Evolutionary conservation across 2,113 vertebrate genomes (phyloP), one percentile per base, ranked within the genome.

Genomic region (Steatornis caripensis): DNA sequence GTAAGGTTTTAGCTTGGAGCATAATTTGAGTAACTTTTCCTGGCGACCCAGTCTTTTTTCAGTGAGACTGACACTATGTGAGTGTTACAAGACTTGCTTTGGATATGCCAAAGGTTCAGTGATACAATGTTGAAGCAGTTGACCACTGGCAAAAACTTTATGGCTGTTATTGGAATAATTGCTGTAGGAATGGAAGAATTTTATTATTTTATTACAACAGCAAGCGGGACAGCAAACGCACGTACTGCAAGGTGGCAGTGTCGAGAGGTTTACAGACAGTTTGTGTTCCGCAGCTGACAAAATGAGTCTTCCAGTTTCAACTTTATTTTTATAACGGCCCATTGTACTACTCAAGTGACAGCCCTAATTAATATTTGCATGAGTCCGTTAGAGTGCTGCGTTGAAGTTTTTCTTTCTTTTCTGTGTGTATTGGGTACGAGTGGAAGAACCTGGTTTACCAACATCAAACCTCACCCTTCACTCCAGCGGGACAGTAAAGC

Each of bases 101-200:
- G 64, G 8, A 5, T 5, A 2, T 5, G 51, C 39, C 72, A 3
- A 0, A 11, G 36, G 2, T 7, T 43, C 39, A 1, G 20, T 3
- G 3, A 2, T 58, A 4, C 0, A 1, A 1, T 1, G 0, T 17
- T 36, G 19, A 10, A 43, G 1, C 30, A 10, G 0, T 1, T 66
- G 23, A 5, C 17, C 18, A 0, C 29, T 18, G 10, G 2, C 14
- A 15, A 11, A 23, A 23, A 6, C 29, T 0, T 5, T 4, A 0
- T 15, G 14, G 16, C 22, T 39, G 0, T 39, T 24, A 1, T 0
- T 61, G 8, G 12, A 9, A 62, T 22, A 10, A 27, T n/a, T 49
- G 6, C 10, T 10, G 1, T 8, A 12, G 43, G 23, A 43, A 26
- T 29, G 4, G 1, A 15, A 26, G 11, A 3, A 3, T 41, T 43